These are phyloP conservation scores for Allophyes oxyacanthae DNA, from an alignment of 2,888 invertebrate genomes.

Conservation along the genomic window DNA sequence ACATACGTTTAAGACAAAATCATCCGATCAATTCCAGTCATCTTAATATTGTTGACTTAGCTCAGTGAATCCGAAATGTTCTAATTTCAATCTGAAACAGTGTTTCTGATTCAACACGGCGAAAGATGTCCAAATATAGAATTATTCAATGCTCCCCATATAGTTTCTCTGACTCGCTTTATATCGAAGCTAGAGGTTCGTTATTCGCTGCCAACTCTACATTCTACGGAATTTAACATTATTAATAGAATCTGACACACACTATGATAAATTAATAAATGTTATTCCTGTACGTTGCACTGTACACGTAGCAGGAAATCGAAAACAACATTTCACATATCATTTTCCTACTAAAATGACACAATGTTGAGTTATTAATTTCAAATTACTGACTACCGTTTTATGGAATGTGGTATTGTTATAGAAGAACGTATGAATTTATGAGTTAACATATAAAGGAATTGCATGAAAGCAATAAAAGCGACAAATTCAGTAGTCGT, in stretches of 20 bases:
- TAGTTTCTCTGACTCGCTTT: conserved; percentile 48
- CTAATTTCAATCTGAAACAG: conserved; percentile 57
- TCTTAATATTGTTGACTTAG: conserved; percentile 13
- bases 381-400: conserved; percentile 16
- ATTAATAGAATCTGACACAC: conserved; percentile 7
- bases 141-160: conserved; percentile 66
- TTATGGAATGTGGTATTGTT: conserved; percentile 49
- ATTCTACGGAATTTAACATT: conserved; percentile 41
- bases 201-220: conserved; percentile 52
- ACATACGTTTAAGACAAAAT: too few relatives aligned
- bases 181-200: conserved; percentile 50
- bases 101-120: conserved; percentile 65
- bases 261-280: conserved; percentile 8
- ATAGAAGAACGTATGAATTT: conserved; percentile 61
- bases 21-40: too few relatives aligned
- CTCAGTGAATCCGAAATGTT: conserved; percentile 51
- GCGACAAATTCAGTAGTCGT: conserved; percentile 76
- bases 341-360: conserved; percentile 18
- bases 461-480: conserved; percentile 81
- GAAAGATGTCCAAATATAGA: conserved; percentile 70
- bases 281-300: conserved; percentile 1
- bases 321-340: conserved; percentile 22
- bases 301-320: conserved; percentile 33
- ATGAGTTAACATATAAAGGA: conserved; percentile 70
- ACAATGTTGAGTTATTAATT: conserved; percentile 10